Evolutionary conservation across 2,797 vertebrate genomes (phyloP), one percentile per base, ranked within the genome.

Genomic region (Tenualosa thibaudeaui): DNA sequence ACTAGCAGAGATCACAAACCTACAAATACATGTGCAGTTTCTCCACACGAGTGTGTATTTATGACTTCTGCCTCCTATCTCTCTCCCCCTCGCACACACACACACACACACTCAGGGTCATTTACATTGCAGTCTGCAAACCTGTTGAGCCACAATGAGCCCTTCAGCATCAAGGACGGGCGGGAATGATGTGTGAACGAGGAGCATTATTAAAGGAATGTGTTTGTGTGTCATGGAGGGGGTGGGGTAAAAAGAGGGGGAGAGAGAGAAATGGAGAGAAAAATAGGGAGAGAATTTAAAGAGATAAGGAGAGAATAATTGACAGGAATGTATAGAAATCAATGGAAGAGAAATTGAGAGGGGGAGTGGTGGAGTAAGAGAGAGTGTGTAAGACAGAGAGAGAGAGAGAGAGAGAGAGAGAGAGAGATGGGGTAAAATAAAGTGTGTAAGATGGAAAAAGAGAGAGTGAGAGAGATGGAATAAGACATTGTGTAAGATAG

Each of bases 381-480:
- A 50, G 56, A 86, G 60, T 82, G 87, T 19, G 46, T 75, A 24
- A n/a, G 83, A 19, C 31, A 60, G 31, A 54, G 78, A 81, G 53
- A n/a, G 81, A 81, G 19, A 65, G 60, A 24, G 58, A 62, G 58
- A 62, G n/a, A n/a, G 53, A n/a, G 81, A 81, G 22, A 7, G 17
- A 7, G 31, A 31, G 31, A 31, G 31, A 60, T 5, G 22, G 65
- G 50, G 10, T 49, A 5, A 50, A 31, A 40, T 5, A 50, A 40
- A 86, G 60, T 82, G 87, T 19, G 46, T 75, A 24, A n/a, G 83
- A 19, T 40, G 0, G 31, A 31, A 31, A 31, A 31, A 31, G 31
- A 31, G 31, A 31, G 31, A 31, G 31, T 0, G 31, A 0, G 46
- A 46, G 46, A 46, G 46, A 46, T 46, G 3, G 46, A 51, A 51